phyloP scores from a whole-genome alignment of 2,113 vertebrate species.

The Poicephalus meyeri region DNA sequence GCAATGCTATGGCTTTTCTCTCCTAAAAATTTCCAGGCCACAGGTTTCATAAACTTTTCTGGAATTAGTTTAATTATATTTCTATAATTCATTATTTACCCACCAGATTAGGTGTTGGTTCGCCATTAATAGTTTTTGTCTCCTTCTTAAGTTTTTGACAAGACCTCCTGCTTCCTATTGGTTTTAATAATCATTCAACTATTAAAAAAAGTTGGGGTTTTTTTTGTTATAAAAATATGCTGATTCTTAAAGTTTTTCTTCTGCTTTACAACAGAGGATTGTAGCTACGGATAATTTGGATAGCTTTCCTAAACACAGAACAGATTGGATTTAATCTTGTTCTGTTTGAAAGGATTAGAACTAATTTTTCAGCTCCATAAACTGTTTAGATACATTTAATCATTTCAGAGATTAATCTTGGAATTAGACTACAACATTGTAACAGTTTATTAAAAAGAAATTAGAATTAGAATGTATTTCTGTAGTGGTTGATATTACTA shows the following conservation, averaged over 20 bases:
- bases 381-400: not conserved
- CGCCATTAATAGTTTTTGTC: not conserved
- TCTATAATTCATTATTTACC: not conserved
- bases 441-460: constrained; percentile 14
- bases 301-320: constrained; percentile 35
- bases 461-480: not conserved
- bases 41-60: constrained; percentile 49
- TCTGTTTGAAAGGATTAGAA: constrained; percentile 38
- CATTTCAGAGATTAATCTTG: constrained; percentile 28
- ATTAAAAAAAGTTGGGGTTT: not conserved
- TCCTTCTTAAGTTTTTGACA: not conserved
- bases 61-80: constrained; percentile 33
- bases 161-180: not conserved
- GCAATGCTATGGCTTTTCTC: constrained; percentile 51
- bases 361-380: constrained; percentile 28
- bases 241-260: not conserved
- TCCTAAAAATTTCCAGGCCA: constrained; percentile 55
- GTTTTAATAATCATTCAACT: not conserved
- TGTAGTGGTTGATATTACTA: not conserved
- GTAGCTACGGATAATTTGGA: not conserved
- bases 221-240: not conserved
- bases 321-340: constrained; percentile 26
- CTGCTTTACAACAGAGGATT: not conserved
- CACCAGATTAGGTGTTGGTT: not conserved
- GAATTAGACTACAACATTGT: not conserved